Conservation (phyloP, 2,113 vertebrate species). For the Cathartes aura region DNA sequence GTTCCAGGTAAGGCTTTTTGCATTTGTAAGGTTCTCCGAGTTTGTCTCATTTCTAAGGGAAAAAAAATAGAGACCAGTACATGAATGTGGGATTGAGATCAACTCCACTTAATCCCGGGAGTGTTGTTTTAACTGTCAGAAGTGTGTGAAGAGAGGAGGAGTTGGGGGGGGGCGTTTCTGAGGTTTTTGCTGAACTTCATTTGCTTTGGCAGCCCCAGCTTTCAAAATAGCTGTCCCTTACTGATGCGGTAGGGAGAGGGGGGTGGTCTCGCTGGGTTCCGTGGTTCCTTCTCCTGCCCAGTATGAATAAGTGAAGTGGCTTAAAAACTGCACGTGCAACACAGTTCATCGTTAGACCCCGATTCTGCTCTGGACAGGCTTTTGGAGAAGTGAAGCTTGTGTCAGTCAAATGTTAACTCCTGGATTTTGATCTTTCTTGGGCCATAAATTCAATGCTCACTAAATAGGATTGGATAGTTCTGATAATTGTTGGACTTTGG, state of each 20-base stretch:
- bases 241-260: neutral
- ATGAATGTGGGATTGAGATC: neutral
- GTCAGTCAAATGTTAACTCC: neutral
- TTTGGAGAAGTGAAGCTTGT: neutral
- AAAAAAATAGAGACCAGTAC: neutral
- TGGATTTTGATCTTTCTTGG: neutral
- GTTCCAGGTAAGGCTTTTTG: neutral
- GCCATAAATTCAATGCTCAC: neutral
- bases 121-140: neutral
- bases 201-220: neutral
- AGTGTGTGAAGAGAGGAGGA: neutral
- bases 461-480: neutral
- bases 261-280: neutral
- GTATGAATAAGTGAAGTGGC: neutral
- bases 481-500: neutral
- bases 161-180: neutral
- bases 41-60: neutral
- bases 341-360: fast-evolving
- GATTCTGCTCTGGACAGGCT: neutral
- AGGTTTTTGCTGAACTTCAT: neutral
- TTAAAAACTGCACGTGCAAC: neutral
- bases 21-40: neutral
- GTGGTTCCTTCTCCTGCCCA: neutral
- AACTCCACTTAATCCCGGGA: neutral
- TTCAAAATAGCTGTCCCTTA: neutral